Percentiles rank a stretch among this genome's conserved stretches.
Evolutionary conservation across 2,797 vertebrate genomes (phyloP).

Genomic region (Microchirus variegatus): DNA sequence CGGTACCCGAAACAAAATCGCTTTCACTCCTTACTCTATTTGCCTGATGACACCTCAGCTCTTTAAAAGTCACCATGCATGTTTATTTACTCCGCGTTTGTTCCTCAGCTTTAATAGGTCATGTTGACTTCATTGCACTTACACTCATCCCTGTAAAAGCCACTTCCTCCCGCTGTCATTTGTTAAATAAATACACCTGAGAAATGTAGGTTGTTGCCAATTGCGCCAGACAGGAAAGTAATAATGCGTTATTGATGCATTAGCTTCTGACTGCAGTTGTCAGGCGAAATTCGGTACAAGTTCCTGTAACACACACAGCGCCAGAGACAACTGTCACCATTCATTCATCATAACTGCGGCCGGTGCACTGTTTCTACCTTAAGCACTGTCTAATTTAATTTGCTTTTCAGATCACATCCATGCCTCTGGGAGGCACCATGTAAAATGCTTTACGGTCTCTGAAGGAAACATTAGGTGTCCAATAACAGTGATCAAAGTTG

Average conservation of each 20-base stretch:
- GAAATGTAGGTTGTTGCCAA: conserved; percentile 50
- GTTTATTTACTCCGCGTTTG: conserved; percentile 3
- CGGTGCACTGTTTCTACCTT: conserved; percentile 62
- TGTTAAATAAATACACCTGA: conserved; percentile 49
- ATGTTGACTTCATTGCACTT: conserved; percentile 16
- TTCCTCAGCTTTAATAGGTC: not conserved
- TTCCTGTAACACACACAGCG: conserved; percentile 37
- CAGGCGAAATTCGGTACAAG: conserved; percentile 57
- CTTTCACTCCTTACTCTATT: not conserved
- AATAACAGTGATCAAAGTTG: conserved; percentile 51
- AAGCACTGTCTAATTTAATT: conserved; percentile 76
- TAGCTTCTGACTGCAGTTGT: conserved; percentile 64
- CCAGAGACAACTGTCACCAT: conserved; percentile 73
- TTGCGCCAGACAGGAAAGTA: conserved; percentile 57
- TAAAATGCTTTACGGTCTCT: conserved; percentile 32
- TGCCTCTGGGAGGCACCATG: conserved; percentile 33
- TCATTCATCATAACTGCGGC: conserved; percentile 64
- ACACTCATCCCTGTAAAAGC: conserved; percentile 2
- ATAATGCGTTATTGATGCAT: conserved; percentile 72
- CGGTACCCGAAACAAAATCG: too few species aligned
- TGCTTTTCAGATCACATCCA: conserved; percentile 57
- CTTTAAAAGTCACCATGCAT: not conserved
- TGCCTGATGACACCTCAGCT: not conserved
- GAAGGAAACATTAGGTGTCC: conserved; percentile 31
- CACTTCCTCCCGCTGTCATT: conserved; percentile 12